These are phyloP conservation scores for Tetramorium parvispinum DNA, from an alignment of 1,140 invertebrate genomes.

Conservation along the genomic window DNA sequence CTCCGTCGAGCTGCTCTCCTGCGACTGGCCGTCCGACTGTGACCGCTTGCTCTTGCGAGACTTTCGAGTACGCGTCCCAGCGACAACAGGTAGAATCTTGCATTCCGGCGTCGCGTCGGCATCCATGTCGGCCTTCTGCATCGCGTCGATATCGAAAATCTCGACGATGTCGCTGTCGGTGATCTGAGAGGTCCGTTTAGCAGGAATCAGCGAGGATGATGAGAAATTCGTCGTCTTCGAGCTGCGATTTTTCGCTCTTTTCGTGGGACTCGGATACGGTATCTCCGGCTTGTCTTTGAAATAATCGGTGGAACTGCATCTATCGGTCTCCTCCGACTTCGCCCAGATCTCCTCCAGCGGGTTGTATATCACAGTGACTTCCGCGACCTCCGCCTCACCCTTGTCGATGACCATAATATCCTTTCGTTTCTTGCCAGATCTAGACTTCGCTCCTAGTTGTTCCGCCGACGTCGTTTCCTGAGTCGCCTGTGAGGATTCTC, in stretches of 20 bases:
- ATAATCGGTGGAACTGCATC: neutral
- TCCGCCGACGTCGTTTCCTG: neutral
- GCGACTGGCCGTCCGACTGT: constrained; percentile 7
- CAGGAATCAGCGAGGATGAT: neutral
- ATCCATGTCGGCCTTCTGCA: constrained; percentile 75
- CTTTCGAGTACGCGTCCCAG: constrained; percentile 62
- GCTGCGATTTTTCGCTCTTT: constrained; percentile 63
- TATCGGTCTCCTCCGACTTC: constrained; percentile 49
- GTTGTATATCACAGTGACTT: constrained; percentile 75
- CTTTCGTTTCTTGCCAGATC: constrained; percentile 66
- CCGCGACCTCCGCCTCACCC: constrained; percentile 51
- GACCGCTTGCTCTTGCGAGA: constrained; percentile 67
- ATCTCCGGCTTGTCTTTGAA: neutral
- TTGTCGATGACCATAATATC: constrained; percentile 75
- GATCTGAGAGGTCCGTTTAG: constrained; percentile 34
- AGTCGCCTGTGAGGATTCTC: constrained; percentile 18
- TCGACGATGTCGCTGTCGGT: constrained; percentile 67
- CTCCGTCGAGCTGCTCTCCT: constrained; percentile 46
- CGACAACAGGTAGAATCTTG: constrained; percentile 70
- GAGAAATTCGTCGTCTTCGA: constrained; percentile 30
- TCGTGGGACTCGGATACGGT: constrained; percentile 66
- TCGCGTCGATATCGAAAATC: constrained; percentile 82
- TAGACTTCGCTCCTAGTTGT: constrained; percentile 16
- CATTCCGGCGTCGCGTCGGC: constrained; percentile 68
- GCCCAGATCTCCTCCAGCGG: constrained; percentile 39